These are phyloP conservation scores for Megalopta genalis DNA, from an alignment of 1,140 invertebrate genomes.

Conservation along the genomic window DNA sequence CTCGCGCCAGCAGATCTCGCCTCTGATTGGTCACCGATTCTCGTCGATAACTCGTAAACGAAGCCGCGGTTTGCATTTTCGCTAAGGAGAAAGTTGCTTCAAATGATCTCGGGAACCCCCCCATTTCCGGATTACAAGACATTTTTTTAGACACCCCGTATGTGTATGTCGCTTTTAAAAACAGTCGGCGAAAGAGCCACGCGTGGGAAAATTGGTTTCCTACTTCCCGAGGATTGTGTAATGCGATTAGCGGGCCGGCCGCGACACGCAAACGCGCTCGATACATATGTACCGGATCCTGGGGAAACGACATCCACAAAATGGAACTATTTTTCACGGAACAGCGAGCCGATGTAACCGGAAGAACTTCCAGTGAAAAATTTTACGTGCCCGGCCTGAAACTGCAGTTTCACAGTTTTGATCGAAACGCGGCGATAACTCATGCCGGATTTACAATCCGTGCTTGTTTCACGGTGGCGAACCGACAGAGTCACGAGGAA, in stretches of 20 bases:
- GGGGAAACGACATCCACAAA: constrained; percentile 31
- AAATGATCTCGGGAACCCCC: too few relatives aligned
- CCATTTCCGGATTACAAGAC: too few relatives aligned
- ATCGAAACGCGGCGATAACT: constrained; percentile 55
- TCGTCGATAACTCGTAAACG: too few relatives aligned
- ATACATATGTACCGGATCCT: constrained; percentile 9
- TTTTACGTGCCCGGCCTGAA: constrained; percentile 43
- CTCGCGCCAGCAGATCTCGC: too few relatives aligned
- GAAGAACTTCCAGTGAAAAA: constrained; percentile 57
- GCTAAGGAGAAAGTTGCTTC: too few relatives aligned
- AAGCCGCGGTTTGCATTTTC: too few relatives aligned
- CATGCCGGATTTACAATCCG: constrained; percentile 38
- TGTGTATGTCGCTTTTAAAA: too few relatives aligned
- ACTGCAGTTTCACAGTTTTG: constrained; percentile 56
- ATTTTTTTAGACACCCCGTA: too few relatives aligned
- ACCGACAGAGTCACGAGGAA: constrained; percentile 31
- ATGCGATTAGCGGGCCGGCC: constrained; percentile 6
- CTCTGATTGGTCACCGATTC: too few relatives aligned
- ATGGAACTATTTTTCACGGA: constrained; percentile 56
- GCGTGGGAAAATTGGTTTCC: background rate
- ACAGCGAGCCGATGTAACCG: constrained; percentile 49
- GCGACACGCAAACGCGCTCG: background rate
- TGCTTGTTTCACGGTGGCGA: constrained; percentile 48
- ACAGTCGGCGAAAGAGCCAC: background rate
- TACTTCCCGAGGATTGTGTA: background rate